phyloP scores from a whole-genome alignment of 1,140 invertebrate genomes.

The Pissodes strobi region DNA sequence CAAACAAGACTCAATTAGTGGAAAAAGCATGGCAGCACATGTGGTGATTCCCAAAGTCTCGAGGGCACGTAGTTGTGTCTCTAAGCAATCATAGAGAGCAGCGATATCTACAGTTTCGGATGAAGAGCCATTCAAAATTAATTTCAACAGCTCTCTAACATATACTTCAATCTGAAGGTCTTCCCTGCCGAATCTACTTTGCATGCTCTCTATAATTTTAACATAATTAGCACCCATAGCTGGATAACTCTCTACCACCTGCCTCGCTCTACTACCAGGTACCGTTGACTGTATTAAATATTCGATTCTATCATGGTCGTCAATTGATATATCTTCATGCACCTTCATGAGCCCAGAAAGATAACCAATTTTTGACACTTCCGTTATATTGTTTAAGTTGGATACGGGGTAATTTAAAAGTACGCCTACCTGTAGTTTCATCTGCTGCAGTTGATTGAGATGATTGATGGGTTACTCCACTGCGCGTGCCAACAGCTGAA shows the following conservation, averaged over 20 bases:
- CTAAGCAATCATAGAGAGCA: background rate
- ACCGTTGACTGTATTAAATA: no score
- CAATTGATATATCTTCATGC: constrained; percentile 47
- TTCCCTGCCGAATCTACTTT: no score
- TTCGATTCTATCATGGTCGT: constrained; percentile 44
- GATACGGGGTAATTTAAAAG: constrained; percentile 46
- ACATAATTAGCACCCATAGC: no score
- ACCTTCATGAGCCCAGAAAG: constrained; percentile 53
- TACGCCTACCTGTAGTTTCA: constrained; percentile 14
- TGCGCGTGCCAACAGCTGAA: background rate
- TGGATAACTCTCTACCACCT: constrained; percentile 12
- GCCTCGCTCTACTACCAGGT: constrained; percentile 13
- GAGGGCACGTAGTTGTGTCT: constrained; percentile 34
- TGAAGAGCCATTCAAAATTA: background rate
- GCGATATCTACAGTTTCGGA: background rate
- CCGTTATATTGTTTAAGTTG: constrained; percentile 50
- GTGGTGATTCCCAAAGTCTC: constrained; percentile 16
- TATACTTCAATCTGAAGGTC: no score
- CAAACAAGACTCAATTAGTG: constrained; percentile 13
- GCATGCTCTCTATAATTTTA: no score
- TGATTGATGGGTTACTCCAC: background rate
- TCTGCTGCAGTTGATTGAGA: background rate
- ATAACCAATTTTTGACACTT: constrained; percentile 51
- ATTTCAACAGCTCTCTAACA: no score
- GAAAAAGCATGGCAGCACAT: constrained; percentile 8